Evolutionary conservation across 2,113 vertebrate genomes (phyloP).

Genomic region (Burhinus bistriatus): DNA sequence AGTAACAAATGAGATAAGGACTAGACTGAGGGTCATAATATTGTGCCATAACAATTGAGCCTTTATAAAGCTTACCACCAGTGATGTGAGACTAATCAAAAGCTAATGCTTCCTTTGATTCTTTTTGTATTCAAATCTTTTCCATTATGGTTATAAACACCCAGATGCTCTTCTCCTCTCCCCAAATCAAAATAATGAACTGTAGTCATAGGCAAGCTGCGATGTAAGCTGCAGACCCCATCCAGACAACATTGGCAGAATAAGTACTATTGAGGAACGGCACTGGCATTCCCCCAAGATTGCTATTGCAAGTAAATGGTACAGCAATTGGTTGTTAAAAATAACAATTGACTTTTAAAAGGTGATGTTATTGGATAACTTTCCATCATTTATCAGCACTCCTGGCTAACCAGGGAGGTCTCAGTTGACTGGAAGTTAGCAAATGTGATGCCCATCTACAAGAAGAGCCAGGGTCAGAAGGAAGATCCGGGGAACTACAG

Average conservation of each 20-base stretch:
- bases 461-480: neutral
- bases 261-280: neutral
- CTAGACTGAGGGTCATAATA: neutral
- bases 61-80: neutral
- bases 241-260: neutral
- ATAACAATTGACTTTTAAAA: conserved; percentile 48
- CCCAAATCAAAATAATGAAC: neutral
- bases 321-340: conserved; percentile 48
- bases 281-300: conserved; percentile 46
- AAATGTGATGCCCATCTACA: neutral
- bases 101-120: neutral
- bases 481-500: neutral
- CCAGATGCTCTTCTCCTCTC: neutral
- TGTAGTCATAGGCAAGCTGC: neutral
- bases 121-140: neutral
- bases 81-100: neutral
- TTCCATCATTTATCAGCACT: neutral
- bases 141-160: neutral
- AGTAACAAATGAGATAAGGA: neutral
- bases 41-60: neutral
- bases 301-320: conserved; percentile 44
- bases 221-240: neutral
- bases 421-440: neutral
- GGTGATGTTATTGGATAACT: conserved; percentile 40
- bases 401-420: neutral